These are phyloP conservation scores for Drosophila miranda DNA, from an alignment of 1,140 invertebrate genomes.

Conservation along the genomic window DNA sequence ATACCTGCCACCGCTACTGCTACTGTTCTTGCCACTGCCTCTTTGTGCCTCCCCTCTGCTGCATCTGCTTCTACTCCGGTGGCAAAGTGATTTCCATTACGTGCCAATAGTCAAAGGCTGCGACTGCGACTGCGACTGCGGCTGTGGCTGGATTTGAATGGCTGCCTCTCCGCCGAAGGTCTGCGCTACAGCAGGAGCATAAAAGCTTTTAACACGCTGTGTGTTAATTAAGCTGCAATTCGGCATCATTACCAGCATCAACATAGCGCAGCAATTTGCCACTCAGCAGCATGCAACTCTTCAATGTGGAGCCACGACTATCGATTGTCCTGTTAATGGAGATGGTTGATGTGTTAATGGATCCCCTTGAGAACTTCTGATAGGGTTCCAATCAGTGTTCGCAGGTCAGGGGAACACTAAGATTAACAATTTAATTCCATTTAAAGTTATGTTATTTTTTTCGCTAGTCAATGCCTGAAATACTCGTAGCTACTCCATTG, in stretches of 20 bases:
- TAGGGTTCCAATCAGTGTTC: too few species aligned
- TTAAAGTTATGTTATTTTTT: too few species aligned
- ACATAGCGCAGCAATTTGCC: constrained; percentile 58
- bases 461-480: too few species aligned
- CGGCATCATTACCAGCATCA: constrained; percentile 77
- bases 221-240: constrained; percentile 79
- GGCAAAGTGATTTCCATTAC: constrained; percentile 67
- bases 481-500: too few species aligned
- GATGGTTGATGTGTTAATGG: too few species aligned
- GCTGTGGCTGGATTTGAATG: constrained; percentile 40
- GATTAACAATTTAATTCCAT: too few species aligned
- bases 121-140: not conserved
- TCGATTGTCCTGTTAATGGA: too few species aligned
- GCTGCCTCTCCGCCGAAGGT: constrained; percentile 13
- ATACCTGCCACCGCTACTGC: constrained; percentile 28
- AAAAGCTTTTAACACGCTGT: constrained; percentile 73
- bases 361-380: too few species aligned
- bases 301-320: too few species aligned
- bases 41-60: not conserved
- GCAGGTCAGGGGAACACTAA: too few species aligned
- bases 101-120: constrained; percentile 62
- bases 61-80: constrained; percentile 6
- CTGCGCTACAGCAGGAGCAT: constrained; percentile 33
- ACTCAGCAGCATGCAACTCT: constrained; percentile 13
- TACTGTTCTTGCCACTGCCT: constrained; percentile 18